These are phyloP conservation scores for Cephonodes hylas DNA, from an alignment of 2,888 invertebrate genomes.

Conservation along the genomic window DNA sequence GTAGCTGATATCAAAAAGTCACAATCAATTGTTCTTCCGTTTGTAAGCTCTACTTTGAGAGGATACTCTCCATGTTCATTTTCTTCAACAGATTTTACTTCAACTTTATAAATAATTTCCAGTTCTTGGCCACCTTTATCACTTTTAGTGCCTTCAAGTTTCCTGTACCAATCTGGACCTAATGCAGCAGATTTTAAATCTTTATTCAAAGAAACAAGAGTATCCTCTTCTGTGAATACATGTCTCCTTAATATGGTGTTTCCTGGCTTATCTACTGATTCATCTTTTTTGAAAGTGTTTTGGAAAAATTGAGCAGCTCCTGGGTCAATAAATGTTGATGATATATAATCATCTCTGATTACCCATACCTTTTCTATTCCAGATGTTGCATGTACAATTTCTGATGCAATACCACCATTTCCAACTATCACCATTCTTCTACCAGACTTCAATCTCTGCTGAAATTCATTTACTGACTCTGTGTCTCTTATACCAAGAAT, in stretches of 20 bases:
- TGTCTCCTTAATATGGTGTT: conserved; percentile 81
- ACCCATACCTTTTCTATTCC: conserved; percentile 95
- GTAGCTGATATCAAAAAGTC: conserved; percentile 98
- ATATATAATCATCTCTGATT: conserved; percentile 94
- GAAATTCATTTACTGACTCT: conserved; percentile 92
- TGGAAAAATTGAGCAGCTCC: conserved; percentile 97
- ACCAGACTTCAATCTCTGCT: conserved; percentile 84
- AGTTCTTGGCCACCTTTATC: conserved; percentile 76
- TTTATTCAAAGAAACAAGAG: conserved; percentile 55
- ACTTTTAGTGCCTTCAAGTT: conserved; percentile 79
- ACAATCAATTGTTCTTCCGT: conserved; percentile 86
- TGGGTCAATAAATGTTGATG: conserved; percentile 96
- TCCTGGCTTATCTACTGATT: conserved; percentile 31
- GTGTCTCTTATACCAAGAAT: conserved; percentile 96
- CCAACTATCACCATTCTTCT: conserved; percentile 92
- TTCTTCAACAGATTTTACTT: conserved; percentile 72
- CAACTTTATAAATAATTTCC: conserved; percentile 83
- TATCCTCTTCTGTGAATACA: conserved; percentile 83
- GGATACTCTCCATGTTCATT: conserved; percentile 79
- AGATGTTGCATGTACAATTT: conserved; percentile 93
- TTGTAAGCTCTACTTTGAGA: conserved; percentile 86
- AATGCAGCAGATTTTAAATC: conserved; percentile 91
- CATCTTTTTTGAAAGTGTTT: conserved; percentile 53
- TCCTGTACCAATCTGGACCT: conserved; percentile 97
- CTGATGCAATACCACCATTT: conserved; percentile 99